Evolutionary conservation across 2,888 invertebrate genomes (phyloP).

Genomic region (Andrena bucephala): DNA sequence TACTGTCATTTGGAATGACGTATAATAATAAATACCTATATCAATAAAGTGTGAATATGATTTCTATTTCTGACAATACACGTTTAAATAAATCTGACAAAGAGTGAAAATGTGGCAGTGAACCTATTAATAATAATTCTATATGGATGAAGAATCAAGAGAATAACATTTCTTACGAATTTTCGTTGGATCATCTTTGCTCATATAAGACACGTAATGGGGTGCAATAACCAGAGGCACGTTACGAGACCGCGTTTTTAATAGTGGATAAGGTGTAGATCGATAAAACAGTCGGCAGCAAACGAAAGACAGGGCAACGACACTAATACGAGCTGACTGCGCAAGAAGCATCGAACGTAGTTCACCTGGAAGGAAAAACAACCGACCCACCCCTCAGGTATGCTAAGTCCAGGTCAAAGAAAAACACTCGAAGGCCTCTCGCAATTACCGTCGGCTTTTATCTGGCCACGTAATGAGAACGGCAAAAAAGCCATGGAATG

Average conservation of each 20-base stretch:
- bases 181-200: neutral
- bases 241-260: conserved; percentile 2
- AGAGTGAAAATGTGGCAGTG: too few relatives aligned
- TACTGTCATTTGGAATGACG: too few relatives aligned
- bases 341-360: conserved; percentile 14
- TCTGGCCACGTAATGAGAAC: conserved; percentile 32
- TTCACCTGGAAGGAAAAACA: conserved; percentile 16
- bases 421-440: conserved; percentile 23
- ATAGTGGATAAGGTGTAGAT: conserved; percentile 4
- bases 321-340: neutral
- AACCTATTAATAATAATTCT: too few relatives aligned
- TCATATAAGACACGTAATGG: neutral
- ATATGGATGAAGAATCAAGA: too few relatives aligned
- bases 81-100: too few relatives aligned
- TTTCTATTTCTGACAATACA: too few relatives aligned
- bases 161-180: neutral
- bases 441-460: conserved; percentile 45
- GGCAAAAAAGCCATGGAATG: conserved; percentile 20
- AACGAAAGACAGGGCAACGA: conserved; percentile 10
- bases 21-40: too few relatives aligned
- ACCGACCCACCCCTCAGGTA: conserved; percentile 3
- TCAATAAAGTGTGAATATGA: too few relatives aligned
- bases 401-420: conserved; percentile 12
- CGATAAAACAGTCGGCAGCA: conserved; percentile 19
- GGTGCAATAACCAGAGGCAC: neutral